These are phyloP conservation scores for Heliocidaris erythrogramma DNA, from an alignment of 35 echinoderm and acorn worm genomes.

Conservation along the genomic window DNA sequence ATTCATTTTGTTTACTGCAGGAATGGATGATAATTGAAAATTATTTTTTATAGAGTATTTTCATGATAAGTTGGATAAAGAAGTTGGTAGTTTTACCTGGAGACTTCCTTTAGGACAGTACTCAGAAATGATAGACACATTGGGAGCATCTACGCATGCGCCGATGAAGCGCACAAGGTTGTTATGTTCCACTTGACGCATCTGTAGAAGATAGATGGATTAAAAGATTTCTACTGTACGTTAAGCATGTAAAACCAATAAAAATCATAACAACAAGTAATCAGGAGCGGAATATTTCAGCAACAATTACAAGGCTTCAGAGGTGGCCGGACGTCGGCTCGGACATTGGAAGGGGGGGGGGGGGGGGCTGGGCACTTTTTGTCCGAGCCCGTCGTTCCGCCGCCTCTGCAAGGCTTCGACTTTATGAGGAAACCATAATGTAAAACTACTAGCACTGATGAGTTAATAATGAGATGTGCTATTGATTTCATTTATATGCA, in stretches of 20 bases:
- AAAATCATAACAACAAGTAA: too few relatives aligned
- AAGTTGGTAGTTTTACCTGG: conserved; percentile 43
- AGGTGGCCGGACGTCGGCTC: too few relatives aligned
- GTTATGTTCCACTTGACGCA: conserved; percentile 75
- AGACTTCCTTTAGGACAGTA: conserved; percentile 86
- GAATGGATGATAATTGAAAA: too few relatives aligned
- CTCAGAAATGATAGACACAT: conserved; percentile 62
- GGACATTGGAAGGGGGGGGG: too few relatives aligned
- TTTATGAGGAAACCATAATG: background rate
- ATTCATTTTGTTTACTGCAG: too few relatives aligned
- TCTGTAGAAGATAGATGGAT: conserved; percentile 14
- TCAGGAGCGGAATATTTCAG: background rate
- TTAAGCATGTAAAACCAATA: too few relatives aligned
- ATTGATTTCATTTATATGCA: too few relatives aligned
- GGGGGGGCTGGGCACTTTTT: too few relatives aligned
- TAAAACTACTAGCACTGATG: background rate
- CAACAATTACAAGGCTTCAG: background rate
- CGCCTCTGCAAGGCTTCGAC: too few relatives aligned
- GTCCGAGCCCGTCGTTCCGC: too few relatives aligned
- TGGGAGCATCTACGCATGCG: conserved; percentile 69
- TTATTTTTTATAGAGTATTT: background rate
- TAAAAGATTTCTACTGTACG: background rate
- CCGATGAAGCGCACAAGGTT: conserved; percentile 84
- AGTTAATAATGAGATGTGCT: background rate
- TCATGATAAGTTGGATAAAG: background rate